These are phyloP conservation scores for Heterochromis multidens DNA, from an alignment of 2,113 vertebrate species.

Conservation along the genomic window DNA sequence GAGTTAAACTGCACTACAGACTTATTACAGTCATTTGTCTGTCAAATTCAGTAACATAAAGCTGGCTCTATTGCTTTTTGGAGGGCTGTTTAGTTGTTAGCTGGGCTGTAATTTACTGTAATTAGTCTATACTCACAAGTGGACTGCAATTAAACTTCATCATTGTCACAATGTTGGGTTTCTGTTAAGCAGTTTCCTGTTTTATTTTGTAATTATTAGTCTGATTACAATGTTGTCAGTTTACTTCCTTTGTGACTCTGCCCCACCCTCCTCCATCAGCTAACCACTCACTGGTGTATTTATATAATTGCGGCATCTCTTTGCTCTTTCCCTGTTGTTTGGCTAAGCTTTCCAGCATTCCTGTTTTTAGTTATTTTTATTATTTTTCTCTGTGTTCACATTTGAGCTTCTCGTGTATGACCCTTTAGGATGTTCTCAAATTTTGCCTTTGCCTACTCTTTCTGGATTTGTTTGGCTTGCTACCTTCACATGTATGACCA, in stretches of 20 bases:
- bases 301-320: background rate
- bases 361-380: background rate
- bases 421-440: too few relatives aligned
- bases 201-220: background rate
- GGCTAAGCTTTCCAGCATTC: background rate
- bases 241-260: background rate
- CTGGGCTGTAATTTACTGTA: rapidly evolving
- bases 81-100: background rate
- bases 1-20: background rate
- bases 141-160: background rate
- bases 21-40: background rate
- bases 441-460: background rate
- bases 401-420: background rate
- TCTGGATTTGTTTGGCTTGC: background rate
- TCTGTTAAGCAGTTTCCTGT: background rate
- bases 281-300: too few relatives aligned
- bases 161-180: background rate
- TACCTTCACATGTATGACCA: background rate
- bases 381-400: background rate
- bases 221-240: background rate
- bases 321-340: background rate
- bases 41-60: background rate
- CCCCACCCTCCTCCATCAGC: too few relatives aligned
- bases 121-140: background rate
- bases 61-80: background rate